Evolutionary conservation across 2,113 vertebrate species (phyloP).

Genomic region (Malurus alboscapulatus): DNA sequence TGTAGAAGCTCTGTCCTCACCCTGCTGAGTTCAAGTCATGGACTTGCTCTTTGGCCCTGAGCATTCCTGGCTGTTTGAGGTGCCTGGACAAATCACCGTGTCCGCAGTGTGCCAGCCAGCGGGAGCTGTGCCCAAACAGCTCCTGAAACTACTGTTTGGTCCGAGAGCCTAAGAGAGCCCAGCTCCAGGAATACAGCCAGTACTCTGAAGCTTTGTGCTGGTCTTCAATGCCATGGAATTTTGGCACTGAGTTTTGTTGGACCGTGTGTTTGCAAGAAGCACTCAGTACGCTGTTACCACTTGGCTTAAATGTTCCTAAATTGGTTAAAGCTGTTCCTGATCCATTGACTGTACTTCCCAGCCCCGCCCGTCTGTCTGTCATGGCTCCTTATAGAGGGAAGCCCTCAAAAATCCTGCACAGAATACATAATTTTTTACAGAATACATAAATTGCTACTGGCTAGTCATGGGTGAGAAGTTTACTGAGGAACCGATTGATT

Average conservation of each 20-base stretch:
- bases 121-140: not conserved
- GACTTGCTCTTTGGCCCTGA: not conserved
- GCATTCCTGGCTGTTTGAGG: not conserved
- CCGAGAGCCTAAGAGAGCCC: not conserved
- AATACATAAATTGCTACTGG: not conserved
- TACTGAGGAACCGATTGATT: not conserved
- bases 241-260: conserved; percentile 24
- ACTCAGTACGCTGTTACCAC: conserved; percentile 36
- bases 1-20: not conserved
- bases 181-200: not conserved
- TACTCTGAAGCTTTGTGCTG: not conserved
- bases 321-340: conserved; percentile 61
- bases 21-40: not conserved
- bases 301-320: conserved; percentile 44
- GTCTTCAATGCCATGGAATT: conserved; percentile 34
- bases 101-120: not conserved
- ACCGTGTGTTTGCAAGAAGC: conserved; percentile 28
- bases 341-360: conserved; percentile 22
- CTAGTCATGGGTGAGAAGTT: not conserved
- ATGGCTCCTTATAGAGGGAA: not conserved
- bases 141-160: not conserved
- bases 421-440: not conserved
- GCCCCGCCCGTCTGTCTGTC: not conserved
- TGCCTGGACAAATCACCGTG: not conserved
- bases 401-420: not conserved